Percentiles rank a stretch among this genome's conserved stretches.
These are phyloP conservation scores for Mugil cephalus DNA, from an alignment of 2,113 vertebrate species.

Conservation along the genomic window DNA sequence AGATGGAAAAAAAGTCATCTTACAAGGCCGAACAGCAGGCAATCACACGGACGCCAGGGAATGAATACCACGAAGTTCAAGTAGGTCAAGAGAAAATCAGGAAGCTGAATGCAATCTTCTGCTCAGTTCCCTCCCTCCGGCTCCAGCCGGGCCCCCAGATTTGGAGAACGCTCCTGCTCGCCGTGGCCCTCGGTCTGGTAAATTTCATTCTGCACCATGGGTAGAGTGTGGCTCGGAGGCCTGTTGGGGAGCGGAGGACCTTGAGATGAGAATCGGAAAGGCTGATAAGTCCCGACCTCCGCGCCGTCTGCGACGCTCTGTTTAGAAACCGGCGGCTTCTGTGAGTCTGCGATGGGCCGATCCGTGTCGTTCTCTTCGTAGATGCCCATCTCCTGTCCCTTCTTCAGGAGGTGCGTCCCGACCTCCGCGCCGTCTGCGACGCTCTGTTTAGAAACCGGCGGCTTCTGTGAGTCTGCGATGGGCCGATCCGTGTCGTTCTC, in stretches of 20 bases:
- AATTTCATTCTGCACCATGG: slow-evolving; percentile 77
- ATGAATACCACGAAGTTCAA: slow-evolving; percentile 40
- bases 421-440: slow-evolving; percentile 63
- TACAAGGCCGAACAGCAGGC: slow-evolving; percentile 8
- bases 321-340: slow-evolving; percentile 56
- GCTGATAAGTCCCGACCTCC: slow-evolving; percentile 84
- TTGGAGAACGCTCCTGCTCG: slow-evolving; percentile 31
- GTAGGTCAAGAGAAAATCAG: slow-evolving; percentile 26
- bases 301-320: background rate
- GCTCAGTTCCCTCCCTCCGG: slow-evolving; percentile 65
- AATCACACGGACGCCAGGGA: slow-evolving; percentile 54
- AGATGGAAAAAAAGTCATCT: slow-evolving; percentile 15
- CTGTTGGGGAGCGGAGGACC: slow-evolving; percentile 82
- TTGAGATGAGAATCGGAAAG: slow-evolving; percentile 76
- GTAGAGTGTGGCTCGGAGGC: slow-evolving; percentile 1
- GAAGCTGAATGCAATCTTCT: slow-evolving; percentile 20
- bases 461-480: slow-evolving; percentile 76
- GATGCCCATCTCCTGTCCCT: slow-evolving; percentile 52
- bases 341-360: slow-evolving; percentile 80
- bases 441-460: slow-evolving; percentile 39
- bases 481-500: slow-evolving; percentile 83
- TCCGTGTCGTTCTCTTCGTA: slow-evolving; percentile 80
- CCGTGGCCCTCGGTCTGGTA: slow-evolving; percentile 71
- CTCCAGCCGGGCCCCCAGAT: slow-evolving; percentile 37
- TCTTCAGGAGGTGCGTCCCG: too few relatives aligned